These are phyloP conservation scores for Poeciliopsis prolifica DNA, from an alignment of 2,113 vertebrate genomes.

Conservation along the genomic window DNA sequence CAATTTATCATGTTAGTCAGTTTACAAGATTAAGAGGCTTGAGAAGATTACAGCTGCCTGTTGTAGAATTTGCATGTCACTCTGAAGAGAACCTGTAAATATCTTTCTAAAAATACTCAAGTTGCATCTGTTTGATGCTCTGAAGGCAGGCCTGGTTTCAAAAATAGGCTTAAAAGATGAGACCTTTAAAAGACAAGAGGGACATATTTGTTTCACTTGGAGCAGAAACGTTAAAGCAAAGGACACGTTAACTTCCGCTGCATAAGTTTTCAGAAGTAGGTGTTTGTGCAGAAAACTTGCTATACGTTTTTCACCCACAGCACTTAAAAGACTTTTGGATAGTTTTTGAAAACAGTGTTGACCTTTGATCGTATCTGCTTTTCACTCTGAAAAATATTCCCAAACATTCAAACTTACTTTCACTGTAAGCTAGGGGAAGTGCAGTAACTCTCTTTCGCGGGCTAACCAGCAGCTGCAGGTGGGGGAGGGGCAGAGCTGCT, in stretches of 20 bases:
- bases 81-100: too few relatives aligned
- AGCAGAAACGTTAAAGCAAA: background rate
- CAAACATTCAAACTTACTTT: background rate
- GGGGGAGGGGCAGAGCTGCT: too few relatives aligned
- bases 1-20: slow-evolving; percentile 10
- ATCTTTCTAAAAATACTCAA: background rate
- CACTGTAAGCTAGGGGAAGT: background rate
- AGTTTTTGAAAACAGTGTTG: too few relatives aligned
- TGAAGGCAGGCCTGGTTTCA: background rate
- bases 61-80: background rate
- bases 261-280: background rate
- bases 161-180: background rate
- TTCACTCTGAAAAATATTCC: background rate
- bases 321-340: too few relatives aligned
- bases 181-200: background rate
- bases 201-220: background rate
- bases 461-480: background rate
- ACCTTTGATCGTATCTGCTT: too few relatives aligned
- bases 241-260: accelerated
- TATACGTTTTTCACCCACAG: too few relatives aligned
- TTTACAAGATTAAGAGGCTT: background rate
- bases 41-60: background rate
- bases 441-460: background rate
- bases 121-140: slow-evolving; percentile 13
- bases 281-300: too few relatives aligned